Evolutionary conservation across 2,797 vertebrate genomes (phyloP).

Genomic region (Danio kyathit): DNA sequence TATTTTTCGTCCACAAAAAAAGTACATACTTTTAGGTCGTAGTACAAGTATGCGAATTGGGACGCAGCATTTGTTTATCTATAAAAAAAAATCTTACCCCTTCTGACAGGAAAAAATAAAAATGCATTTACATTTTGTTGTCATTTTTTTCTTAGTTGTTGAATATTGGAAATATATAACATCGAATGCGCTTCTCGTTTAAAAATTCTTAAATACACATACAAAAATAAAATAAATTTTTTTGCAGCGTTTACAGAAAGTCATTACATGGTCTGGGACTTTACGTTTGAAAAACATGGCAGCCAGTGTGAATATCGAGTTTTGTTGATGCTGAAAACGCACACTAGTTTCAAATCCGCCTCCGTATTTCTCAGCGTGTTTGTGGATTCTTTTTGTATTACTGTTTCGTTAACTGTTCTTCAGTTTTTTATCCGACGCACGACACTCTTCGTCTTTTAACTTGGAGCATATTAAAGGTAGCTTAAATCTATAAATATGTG

Average conservation of each 20-base stretch:
- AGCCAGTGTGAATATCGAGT: background rate
- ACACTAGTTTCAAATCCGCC: no score
- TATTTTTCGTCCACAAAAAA: no score
- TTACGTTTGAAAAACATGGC: slow-evolving; percentile 21
- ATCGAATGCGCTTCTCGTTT: no score
- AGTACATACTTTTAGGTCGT: no score
- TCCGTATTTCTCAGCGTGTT: no score
- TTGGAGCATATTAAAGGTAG: slow-evolving; percentile 1
- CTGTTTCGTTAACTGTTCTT: background rate
- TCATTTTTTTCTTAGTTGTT: no score
- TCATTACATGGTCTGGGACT: background rate
- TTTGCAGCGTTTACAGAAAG: background rate
- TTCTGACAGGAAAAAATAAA: background rate
- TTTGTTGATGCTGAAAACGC: no score
- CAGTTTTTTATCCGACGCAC: background rate
- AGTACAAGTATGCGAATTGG: no score
- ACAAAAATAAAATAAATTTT: no score
- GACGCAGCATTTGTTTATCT: no score
- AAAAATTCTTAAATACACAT: no score
- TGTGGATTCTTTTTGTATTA: background rate
- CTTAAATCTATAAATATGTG: background rate
- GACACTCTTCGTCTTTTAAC: background rate
- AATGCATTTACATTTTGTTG: no score
- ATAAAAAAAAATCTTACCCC: background rate
- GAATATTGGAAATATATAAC: background rate